Conservation (phyloP, 1,140 invertebrate genomes). For the Solenopsis invicta region DNA sequence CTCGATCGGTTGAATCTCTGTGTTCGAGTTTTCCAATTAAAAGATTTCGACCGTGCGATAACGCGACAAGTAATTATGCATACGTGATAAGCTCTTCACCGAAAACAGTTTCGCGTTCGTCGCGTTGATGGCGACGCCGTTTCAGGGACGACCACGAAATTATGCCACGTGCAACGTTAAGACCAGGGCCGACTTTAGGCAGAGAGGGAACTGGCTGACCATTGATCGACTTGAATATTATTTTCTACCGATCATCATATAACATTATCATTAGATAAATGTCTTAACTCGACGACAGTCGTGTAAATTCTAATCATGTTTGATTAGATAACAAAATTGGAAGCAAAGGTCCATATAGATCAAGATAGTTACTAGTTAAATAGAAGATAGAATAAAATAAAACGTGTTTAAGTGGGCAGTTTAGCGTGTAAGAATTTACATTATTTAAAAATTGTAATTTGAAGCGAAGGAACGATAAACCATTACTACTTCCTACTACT, state of each 20-base stretch:
- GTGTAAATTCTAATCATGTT: too few species aligned
- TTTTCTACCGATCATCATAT: not conserved
- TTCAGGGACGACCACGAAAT: conserved; percentile 55
- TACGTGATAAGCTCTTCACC: conserved; percentile 25
- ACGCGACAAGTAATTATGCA: conserved; percentile 36
- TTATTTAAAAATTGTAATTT: too few species aligned
- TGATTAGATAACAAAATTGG: too few species aligned
- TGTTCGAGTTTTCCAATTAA: conserved; percentile 30
- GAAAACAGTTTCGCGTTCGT: conserved; percentile 47
- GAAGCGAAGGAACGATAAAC: too few species aligned
- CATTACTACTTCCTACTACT: too few species aligned
- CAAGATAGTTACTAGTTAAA: too few species aligned
- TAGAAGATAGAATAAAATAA: too few species aligned
- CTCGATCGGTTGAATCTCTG: not conserved
- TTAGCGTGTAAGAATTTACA: too few species aligned
- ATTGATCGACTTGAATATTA: not conserved
- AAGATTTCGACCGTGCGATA: conserved; percentile 20
- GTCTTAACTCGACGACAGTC: not conserved
- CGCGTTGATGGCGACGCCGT: conserved; percentile 16
- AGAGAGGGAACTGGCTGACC: not conserved
- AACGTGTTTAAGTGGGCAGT: too few species aligned
- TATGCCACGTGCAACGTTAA: conserved; percentile 38
- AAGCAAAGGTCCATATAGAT: too few species aligned
- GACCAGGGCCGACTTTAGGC: conserved; percentile 24
- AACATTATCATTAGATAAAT: too few species aligned